Base-by-base conservation (phyloP, 2,888 invertebrate genomes). In the Hemaris fuciformis region DNA sequence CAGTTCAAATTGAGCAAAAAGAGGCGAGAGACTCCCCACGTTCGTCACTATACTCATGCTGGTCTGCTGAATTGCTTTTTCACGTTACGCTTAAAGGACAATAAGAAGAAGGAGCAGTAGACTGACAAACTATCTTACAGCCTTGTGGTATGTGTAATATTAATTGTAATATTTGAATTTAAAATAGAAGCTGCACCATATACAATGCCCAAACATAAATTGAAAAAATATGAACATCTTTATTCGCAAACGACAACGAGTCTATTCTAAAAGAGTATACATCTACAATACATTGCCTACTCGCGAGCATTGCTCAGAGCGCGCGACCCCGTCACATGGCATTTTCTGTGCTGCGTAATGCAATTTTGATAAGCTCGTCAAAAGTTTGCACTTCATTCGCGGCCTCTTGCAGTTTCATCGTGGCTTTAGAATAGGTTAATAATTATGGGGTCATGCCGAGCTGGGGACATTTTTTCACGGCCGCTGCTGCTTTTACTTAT, bases 361-460 rank as follows among this genome's bases (percentile, higher is more conserved):
- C 85, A 88, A 85, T 82, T 82, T 87, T 87, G 83, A 87, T 85
- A 81, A 83, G 77, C 79, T 81, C 82, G 77, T 81, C 77, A 76
- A 70, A 60, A 72, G 62, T 66, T 71, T 77, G 75, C 77, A 79
- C 74, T 76, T 76, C 73, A 75, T 79, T 72, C 74, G 71, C 65
- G 61, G 64, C 70, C 68, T 64, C 68, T 69, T 77, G 64, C 64
- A 64, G 45, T 65, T 64, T 67, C 64, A 68, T 68, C 57, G 64
- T 66, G 34, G 22, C 25, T 60, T 53, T 46, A 18, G 10, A 58
- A 43, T 58, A 41, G 25, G 25, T 38, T 53, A 53, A 53, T 53
- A n/a, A 41, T 27, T 48, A 41, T 20, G 31, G 31, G 53, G 10
- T 31, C 18, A 53, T 31, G 45, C 3, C 13, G 23, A n/a, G 0